Evolutionary conservation across 2,113 vertebrate species (phyloP).

Genomic region (Hyaena hyaena): DNA sequence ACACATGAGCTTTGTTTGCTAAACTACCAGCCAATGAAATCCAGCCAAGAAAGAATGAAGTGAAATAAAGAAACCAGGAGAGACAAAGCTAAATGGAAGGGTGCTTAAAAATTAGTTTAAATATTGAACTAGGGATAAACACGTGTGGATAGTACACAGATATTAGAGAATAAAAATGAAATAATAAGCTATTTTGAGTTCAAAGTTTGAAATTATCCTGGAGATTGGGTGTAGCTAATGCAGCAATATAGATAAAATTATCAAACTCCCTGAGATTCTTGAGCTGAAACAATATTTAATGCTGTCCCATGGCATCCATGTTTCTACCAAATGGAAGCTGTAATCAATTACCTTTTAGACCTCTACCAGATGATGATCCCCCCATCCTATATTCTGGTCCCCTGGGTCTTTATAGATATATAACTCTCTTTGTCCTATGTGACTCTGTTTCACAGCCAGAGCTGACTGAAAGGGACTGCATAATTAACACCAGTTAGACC

Average conservation of each 20-base stretch:
- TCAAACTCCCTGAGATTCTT: background rate
- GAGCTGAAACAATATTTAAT: background rate
- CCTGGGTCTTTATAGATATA: background rate
- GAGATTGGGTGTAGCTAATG: background rate
- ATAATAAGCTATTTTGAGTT: background rate
- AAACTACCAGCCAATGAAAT: background rate
- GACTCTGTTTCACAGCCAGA: background rate
- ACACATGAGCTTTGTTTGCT: background rate
- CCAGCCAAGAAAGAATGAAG: background rate
- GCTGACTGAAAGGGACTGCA: background rate
- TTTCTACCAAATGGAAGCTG: background rate
- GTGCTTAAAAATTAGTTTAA: conserved; percentile 1
- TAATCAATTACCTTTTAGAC: background rate
- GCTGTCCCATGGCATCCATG: background rate
- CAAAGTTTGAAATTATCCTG: background rate
- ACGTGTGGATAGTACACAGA: background rate
- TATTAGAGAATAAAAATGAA: conserved; percentile 8
- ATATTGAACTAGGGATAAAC: background rate
- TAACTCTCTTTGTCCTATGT: background rate
- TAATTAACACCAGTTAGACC: background rate
- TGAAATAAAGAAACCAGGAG: background rate
- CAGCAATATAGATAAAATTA: background rate
- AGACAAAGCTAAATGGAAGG: background rate
- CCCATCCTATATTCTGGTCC: background rate
- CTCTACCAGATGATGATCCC: background rate